A percentile compares a stretch with the other conserved stretches of the same genome.
These are phyloP conservation scores for Melanotaenia boesemani DNA, from an alignment of 2,797 vertebrate species.

Conservation along the genomic window DNA sequence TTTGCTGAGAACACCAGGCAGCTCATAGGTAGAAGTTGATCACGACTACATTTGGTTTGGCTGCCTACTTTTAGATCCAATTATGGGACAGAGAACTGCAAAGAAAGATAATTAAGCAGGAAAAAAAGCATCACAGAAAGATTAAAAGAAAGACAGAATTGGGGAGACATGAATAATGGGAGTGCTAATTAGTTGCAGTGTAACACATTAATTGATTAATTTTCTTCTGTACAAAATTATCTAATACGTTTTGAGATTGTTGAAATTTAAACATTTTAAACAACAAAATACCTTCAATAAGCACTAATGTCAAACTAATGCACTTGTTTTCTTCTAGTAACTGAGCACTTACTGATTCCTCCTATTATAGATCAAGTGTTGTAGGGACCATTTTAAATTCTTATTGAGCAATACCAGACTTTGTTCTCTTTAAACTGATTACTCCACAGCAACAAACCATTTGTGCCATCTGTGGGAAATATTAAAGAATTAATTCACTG, in stretches of 20 bases:
- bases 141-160: slow-evolving; percentile 16
- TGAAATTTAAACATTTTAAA: background rate
- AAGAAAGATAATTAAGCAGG: slow-evolving; percentile 31
- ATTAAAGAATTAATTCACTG: slow-evolving; percentile 44
- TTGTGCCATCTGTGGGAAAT: slow-evolving; percentile 52
- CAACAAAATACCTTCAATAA: background rate
- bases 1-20: slow-evolving; percentile 27
- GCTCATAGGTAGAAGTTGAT: slow-evolving; percentile 38
- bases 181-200: slow-evolving; percentile 65
- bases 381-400: slow-evolving; percentile 48
- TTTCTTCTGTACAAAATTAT: slow-evolving; percentile 19
- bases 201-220: slow-evolving; percentile 54
- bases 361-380: slow-evolving; percentile 38
- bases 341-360: slow-evolving; percentile 31
- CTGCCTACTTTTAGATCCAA: slow-evolving; percentile 44
- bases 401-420: slow-evolving; percentile 44
- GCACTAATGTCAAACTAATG: background rate
- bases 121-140: slow-evolving; percentile 8
- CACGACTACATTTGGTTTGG: slow-evolving; percentile 37
- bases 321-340: slow-evolving; percentile 19
- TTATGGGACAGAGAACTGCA: slow-evolving; percentile 38
- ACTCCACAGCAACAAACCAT: slow-evolving; percentile 36
- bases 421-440: slow-evolving; percentile 46
- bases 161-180: slow-evolving; percentile 27
- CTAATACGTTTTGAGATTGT: background rate